A percentile compares a stretch with the other conserved stretches of the same genome.
These are phyloP conservation scores for Eupleurogrammus muticus DNA, from an alignment of 2,797 vertebrate genomes.

Conservation along the genomic window DNA sequence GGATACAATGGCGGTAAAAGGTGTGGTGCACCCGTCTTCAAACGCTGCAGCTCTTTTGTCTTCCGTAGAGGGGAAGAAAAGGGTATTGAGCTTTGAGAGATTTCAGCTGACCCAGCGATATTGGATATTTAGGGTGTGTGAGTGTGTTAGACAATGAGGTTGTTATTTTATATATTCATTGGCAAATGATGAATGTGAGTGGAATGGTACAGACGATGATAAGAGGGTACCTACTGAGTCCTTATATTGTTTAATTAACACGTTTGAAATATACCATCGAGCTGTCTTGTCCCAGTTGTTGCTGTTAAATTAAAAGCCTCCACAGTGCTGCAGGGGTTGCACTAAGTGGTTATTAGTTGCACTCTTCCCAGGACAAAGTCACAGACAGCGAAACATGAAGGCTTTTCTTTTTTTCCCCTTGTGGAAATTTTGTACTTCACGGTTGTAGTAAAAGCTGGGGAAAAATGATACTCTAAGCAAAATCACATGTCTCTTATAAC, in stretches of 20 bases:
- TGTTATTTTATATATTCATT: background rate
- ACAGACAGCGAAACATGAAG: background rate
- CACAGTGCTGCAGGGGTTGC: background rate
- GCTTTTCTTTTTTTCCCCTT: background rate
- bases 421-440: conserved; percentile 14
- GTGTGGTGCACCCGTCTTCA: conserved; percentile 34
- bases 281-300: conserved; percentile 1
- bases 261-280: conserved; percentile 1
- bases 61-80: background rate
- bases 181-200: background rate
- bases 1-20: conserved; percentile 18
- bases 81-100: conserved; percentile 6
- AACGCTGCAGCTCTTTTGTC: conserved; percentile 22
- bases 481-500: background rate
- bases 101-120: background rate
- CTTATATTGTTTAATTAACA: conserved; percentile 6
- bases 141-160: background rate
- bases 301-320: conserved; percentile 31
- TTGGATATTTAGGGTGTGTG: background rate
- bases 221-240: background rate
- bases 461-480: conserved; percentile 10
- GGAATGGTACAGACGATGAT: conserved; percentile 1
- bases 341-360: conserved; percentile 33
- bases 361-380: conserved; percentile 32
- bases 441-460: too few relatives aligned